These are phyloP conservation scores for Lucilia sericata DNA, from an alignment of 1,140 invertebrate genomes.

Conservation along the genomic window DNA sequence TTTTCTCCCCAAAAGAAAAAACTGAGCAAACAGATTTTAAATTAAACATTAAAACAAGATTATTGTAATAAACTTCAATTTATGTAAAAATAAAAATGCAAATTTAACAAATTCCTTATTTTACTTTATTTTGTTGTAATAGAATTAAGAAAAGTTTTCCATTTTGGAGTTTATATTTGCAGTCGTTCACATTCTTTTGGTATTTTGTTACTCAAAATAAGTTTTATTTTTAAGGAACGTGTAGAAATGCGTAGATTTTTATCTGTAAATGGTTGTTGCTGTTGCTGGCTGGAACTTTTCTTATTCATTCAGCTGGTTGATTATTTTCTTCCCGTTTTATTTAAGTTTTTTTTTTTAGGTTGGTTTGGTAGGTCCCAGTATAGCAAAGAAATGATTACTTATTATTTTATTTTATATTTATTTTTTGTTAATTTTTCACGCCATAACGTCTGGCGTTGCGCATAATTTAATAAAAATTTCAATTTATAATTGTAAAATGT, in stretches of 20 bases:
- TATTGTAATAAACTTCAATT: neutral
- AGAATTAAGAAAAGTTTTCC: neutral
- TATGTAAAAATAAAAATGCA: neutral
- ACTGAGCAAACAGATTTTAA: neutral
- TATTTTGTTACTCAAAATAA: neutral
- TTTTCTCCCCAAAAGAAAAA: neutral
- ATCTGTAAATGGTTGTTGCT: neutral
- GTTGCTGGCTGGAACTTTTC: no score
- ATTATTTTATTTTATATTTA: neutral
- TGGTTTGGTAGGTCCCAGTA: neutral
- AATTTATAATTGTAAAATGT: slow-evolving; percentile 21
- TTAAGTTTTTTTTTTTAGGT: neutral
- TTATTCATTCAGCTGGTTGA: no score
- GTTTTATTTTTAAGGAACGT: slow-evolving; percentile 19
- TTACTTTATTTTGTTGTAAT: neutral
- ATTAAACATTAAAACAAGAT: neutral
- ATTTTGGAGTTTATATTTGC: neutral
- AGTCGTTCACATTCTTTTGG: neutral
- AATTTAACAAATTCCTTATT: slow-evolving; percentile 7
- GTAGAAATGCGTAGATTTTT: slow-evolving; percentile 28
- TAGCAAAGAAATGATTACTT: neutral
- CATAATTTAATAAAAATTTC: slow-evolving; percentile 40
- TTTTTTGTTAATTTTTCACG: slow-evolving; percentile 35
- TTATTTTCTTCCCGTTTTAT: neutral
- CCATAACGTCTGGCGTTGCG: slow-evolving; percentile 38